Base-by-base conservation (phyloP, 2,888 invertebrate genomes). In the Heterodera filipjevi region DNA sequence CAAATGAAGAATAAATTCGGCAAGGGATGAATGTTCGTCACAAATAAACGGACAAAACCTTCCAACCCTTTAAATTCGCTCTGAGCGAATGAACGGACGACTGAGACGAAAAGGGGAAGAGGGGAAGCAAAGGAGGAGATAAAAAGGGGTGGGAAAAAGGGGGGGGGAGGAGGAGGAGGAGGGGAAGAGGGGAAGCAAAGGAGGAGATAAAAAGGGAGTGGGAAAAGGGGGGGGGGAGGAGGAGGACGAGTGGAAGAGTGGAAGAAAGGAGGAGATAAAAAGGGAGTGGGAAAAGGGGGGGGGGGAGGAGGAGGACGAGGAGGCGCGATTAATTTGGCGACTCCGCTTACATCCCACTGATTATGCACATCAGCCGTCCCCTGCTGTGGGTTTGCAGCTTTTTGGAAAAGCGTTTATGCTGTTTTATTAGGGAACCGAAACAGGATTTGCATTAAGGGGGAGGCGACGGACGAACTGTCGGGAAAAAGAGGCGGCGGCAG, bases 51-150 rank as follows among this genome's bases (percentile, higher is more conserved):
- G 0, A 16, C 49, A 59, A 59, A 27, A 1, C 27, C 59, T 59
- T 59, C 59, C 27, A 59, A 59, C 6, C 59, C 59, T 59, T 27
- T 59, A 59, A 59, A 59, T 59, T 59, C 59, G 0, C 27, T 59
- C 59, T 27, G 59, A 59, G n/a, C 59, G 59, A 59, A 59, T 59
- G 59, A 59, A 59, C 59, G 59, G 59, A 27, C 59, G 59, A 59
- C 59, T 59, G 59, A 59, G 59, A 59, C 59, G 59, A n/a, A n/a
- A n/a, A n/a, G n/a, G n/a, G n/a, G n/a, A n/a, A n/a, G n/a, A n/a
- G n/a, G n/a, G n/a, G n/a, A n/a, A n/a, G n/a, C n/a, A n/a, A n/a
- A n/a, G n/a, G n/a, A n/a, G n/a, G n/a, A n/a, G 49, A 1, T 12
- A 16, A 49, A 49, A 19, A 8, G n/a, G 59, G 59, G 22, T n/a